Evolutionary conservation across 2,888 invertebrate species (phyloP).

Genomic region (Dicyrtomina minuta): DNA sequence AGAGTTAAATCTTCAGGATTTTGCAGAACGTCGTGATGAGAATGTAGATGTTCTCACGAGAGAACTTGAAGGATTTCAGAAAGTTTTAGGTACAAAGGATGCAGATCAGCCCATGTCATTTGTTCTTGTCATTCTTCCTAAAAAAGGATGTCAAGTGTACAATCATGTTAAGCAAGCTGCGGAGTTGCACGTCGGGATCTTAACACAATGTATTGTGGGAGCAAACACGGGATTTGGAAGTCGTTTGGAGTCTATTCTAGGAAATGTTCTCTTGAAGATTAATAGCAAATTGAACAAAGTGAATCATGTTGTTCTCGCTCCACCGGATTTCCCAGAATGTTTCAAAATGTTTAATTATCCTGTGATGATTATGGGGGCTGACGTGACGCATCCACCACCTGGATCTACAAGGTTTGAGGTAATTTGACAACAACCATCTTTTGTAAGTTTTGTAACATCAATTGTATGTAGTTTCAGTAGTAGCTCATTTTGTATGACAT

Average conservation of each 20-base stretch:
- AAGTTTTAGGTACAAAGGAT: neutral
- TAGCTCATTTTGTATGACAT: neutral
- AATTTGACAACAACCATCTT: neutral
- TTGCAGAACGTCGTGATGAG: neutral
- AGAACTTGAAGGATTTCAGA: neutral
- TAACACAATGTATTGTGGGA: slow-evolving; percentile 57
- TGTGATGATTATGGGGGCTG: slow-evolving; percentile 59
- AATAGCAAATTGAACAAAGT: slow-evolving; percentile 58
- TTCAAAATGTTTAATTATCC: slow-evolving; percentile 53
- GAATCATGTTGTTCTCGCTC: slow-evolving; percentile 54
- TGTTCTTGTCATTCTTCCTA: slow-evolving; percentile 36
- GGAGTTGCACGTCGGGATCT: slow-evolving; percentile 52
- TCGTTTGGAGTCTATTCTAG: slow-evolving; percentile 37
- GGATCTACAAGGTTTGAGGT: neutral
- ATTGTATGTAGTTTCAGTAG: neutral
- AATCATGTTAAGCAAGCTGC: slow-evolving; percentile 42
- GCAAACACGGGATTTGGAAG: slow-evolving; percentile 28
- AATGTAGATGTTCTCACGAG: slow-evolving; percentile 14
- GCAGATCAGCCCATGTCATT: slow-evolving; percentile 19
- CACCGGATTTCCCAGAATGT: slow-evolving; percentile 13
- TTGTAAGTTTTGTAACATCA: neutral
- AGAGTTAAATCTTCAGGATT: neutral
- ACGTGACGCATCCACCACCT: slow-evolving; percentile 54
- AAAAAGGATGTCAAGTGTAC: slow-evolving; percentile 34
- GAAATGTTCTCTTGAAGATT: slow-evolving; percentile 56